These are phyloP conservation scores for Synchiropus splendidus DNA, from an alignment of 2,113 vertebrate genomes.

Conservation along the genomic window DNA sequence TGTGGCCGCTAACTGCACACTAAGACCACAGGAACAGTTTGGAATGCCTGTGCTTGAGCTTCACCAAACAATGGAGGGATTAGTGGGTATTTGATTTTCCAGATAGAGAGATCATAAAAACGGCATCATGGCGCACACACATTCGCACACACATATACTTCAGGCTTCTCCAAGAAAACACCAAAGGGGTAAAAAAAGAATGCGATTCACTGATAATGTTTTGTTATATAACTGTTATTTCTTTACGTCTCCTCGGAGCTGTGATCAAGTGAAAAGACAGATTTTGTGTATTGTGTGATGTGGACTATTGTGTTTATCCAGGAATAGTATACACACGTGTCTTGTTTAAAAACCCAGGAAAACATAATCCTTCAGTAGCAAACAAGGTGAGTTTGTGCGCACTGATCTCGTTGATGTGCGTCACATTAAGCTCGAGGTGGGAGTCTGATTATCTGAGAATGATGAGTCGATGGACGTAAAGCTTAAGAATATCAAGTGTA, in stretches of 20 bases:
- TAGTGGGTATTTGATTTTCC: conserved; percentile 39
- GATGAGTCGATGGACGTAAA: background rate
- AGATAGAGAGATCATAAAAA: conserved; percentile 25
- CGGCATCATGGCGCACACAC: conserved; percentile 1
- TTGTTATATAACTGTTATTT: conserved; percentile 24
- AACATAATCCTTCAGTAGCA: conserved; percentile 1
- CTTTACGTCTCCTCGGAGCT: background rate
- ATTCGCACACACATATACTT: conserved; percentile 13
- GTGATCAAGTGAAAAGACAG: background rate
- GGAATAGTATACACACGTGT: no score
- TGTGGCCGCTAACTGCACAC: conserved; percentile 20
- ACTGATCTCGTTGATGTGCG: conserved; percentile 11
- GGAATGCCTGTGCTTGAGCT: conserved; percentile 38
- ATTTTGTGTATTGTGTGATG: conserved; percentile 6
- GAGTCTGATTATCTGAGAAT: conserved; percentile 23
- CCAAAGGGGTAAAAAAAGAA: no score
- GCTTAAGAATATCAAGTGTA: no score
- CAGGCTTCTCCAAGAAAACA: conserved; percentile 21
- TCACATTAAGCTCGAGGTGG: conserved; percentile 19
- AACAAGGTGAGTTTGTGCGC: background rate
- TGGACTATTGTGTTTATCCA: background rate
- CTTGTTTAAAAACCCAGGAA: conserved; percentile 4
- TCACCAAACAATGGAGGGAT: conserved; percentile 38
- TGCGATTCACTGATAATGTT: conserved; percentile 15
- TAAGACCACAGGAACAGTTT: conserved; percentile 30